phyloP scores from a whole-genome alignment of 2,888 invertebrate species.

The Gastracanthus pulcherrimus region DNA sequence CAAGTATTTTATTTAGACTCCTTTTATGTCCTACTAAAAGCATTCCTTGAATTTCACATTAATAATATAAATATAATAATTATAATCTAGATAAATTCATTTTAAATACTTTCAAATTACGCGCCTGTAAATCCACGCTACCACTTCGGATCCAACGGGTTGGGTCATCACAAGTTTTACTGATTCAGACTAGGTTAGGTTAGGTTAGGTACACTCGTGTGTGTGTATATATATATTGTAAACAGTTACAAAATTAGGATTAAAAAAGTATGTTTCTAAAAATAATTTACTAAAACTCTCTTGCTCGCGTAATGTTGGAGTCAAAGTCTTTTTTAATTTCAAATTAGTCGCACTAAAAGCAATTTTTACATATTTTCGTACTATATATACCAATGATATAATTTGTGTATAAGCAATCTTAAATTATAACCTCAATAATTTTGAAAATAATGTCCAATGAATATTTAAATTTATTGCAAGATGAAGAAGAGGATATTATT shows the following conservation, averaged over 20 bases:
- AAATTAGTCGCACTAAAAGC: neutral
- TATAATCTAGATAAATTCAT: too few species aligned
- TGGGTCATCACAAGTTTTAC: too few species aligned
- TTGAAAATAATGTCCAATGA: constrained; percentile 32
- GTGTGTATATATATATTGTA: neutral
- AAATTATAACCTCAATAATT: constrained; percentile 17
- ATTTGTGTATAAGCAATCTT: neutral
- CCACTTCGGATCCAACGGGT: too few species aligned
- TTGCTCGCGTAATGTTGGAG: neutral
- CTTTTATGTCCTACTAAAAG: too few species aligned
- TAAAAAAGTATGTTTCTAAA: neutral
- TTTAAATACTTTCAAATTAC: too few species aligned
- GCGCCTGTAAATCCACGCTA: too few species aligned
- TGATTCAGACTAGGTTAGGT: too few species aligned
- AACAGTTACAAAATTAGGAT: neutral
- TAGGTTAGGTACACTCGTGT: too few species aligned
- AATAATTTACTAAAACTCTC: neutral
- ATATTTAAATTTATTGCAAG: constrained; percentile 34
- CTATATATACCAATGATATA: constrained; percentile 2
- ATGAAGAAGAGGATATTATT: constrained; percentile 71
- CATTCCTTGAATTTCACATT: too few species aligned
- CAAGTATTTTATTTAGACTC: too few species aligned
- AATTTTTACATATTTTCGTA: neutral
- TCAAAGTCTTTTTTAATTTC: neutral
- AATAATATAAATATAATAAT: too few species aligned